Evolutionary conservation across 2,113 vertebrate genomes (phyloP).

Genomic region (Pomatostomus ruficeps): DNA sequence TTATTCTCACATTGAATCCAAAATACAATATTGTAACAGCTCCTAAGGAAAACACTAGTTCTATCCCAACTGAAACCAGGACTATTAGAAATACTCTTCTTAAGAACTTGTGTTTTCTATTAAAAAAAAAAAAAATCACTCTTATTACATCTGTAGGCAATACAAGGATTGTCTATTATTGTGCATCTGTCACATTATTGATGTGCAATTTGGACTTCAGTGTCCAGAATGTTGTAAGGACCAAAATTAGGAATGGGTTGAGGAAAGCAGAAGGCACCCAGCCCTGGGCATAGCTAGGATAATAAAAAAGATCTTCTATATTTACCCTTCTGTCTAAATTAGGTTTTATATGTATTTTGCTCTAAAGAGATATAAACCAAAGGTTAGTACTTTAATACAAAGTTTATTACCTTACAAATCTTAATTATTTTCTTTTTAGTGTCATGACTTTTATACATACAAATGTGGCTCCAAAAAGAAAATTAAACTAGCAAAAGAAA

Average conservation of each 20-base stretch:
- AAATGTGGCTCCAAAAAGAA: neutral
- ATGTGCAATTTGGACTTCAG: neutral
- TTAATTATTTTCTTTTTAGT: neutral
- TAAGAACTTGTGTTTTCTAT: neutral
- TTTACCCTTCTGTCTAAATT: neutral
- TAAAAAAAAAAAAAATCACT: neutral
- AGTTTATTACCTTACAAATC: neutral
- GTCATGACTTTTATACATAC: neutral
- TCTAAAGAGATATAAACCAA: neutral
- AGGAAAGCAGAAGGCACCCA: neutral
- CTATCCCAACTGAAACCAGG: neutral
- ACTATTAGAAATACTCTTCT: neutral
- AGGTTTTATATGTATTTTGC: neutral
- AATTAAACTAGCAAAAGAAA: neutral
- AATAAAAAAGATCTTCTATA: neutral
- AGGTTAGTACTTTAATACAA: neutral
- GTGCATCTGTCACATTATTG: neutral
- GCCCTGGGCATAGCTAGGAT: neutral
- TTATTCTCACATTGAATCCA: no score
- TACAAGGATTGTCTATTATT: neutral
- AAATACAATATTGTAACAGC: neutral
- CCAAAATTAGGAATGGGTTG: neutral
- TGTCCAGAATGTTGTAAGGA: neutral
- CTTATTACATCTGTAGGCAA: neutral
- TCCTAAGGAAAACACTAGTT: neutral